Evolutionary conservation across 2,888 invertebrate species (phyloP).

Genomic region (Melinaea menophilus): DNA sequence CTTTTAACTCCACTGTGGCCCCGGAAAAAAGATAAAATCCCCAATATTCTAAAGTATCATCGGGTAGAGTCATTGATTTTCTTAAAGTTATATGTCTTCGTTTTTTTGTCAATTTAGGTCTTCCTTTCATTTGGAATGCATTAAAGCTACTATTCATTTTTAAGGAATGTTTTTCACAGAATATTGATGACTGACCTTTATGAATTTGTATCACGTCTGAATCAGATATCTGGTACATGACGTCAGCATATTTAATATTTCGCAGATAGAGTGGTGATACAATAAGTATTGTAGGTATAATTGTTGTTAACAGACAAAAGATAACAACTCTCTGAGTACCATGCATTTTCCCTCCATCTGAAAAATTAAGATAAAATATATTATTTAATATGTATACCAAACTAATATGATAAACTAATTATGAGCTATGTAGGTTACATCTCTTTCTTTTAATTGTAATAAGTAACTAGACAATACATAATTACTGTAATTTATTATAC

Average conservation of each 20-base stretch:
- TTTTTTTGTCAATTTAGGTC: conserved; percentile 82
- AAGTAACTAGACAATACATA: too few relatives aligned
- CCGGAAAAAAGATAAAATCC: conserved; percentile 90
- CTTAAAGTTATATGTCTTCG: conserved; percentile 86
- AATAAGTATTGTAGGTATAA: conserved; percentile 86
- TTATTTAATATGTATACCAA: too few relatives aligned
- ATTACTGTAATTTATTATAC: too few relatives aligned
- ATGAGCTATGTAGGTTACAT: too few relatives aligned
- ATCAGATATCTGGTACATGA: conserved; percentile 87
- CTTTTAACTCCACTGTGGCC: conserved; percentile 85
- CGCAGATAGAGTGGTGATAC: conserved; percentile 87
- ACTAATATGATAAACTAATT: too few relatives aligned
- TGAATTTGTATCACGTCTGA: conserved; percentile 90
- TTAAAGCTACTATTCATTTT: conserved; percentile 85
- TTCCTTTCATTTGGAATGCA: conserved; percentile 85
- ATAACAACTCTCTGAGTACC: conserved; percentile 87
- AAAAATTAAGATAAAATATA: conserved; percentile 40
- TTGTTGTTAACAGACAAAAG: conserved; percentile 86
- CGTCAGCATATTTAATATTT: conserved; percentile 86
- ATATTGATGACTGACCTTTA: conserved; percentile 89
- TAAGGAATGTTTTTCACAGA: conserved; percentile 87
- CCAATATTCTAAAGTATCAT: conserved; percentile 93
- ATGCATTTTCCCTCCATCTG: conserved; percentile 85
- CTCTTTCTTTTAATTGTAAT: too few relatives aligned
- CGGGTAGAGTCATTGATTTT: conserved; percentile 89